Percentiles rank a stretch among this genome's conserved stretches.
phyloP scores from a whole-genome alignment of 2,888 invertebrate genomes.

The Fabriciana adippe region DNA sequence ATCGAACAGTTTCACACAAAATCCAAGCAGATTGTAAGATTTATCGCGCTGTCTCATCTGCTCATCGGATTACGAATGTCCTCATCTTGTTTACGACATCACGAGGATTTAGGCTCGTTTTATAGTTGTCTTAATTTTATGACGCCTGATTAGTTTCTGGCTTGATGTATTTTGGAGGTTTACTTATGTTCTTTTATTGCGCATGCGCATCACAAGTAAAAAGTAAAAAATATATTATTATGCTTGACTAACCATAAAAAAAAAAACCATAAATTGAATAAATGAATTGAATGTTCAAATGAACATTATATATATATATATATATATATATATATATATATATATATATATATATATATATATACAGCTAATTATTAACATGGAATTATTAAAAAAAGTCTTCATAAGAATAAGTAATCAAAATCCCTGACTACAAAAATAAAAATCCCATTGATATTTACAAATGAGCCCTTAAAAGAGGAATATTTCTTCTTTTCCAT shows the following conservation, averaged over 20 bases:
- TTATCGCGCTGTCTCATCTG: constrained; percentile 55
- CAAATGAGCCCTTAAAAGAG: constrained; percentile 16
- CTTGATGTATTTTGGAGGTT: constrained; percentile 18
- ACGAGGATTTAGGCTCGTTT: constrained; percentile 54
- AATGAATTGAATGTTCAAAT: too few relatives aligned
- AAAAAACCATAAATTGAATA: too few relatives aligned
- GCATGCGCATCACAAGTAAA: too few relatives aligned
- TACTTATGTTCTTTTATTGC: not conserved
- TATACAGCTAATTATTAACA: not conserved
- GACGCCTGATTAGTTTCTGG: constrained; percentile 55
- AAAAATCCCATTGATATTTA: not conserved
- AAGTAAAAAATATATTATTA: too few relatives aligned
- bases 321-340: too few relatives aligned
- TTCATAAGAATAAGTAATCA: constrained; percentile 3
- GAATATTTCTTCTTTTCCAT: constrained; percentile 10
- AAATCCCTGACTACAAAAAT: not conserved
- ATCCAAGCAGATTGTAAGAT: constrained; percentile 56
- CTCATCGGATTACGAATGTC: constrained; percentile 59
- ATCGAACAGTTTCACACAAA: constrained; percentile 51
- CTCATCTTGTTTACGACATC: constrained; percentile 62
- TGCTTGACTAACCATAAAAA: too few relatives aligned
- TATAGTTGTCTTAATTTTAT: constrained; percentile 64
- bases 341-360: too few relatives aligned
- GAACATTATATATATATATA: too few relatives aligned
- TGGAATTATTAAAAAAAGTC: not conserved